phyloP scores from a whole-genome alignment of 2,113 vertebrate species.

The Columba livia region DNA sequence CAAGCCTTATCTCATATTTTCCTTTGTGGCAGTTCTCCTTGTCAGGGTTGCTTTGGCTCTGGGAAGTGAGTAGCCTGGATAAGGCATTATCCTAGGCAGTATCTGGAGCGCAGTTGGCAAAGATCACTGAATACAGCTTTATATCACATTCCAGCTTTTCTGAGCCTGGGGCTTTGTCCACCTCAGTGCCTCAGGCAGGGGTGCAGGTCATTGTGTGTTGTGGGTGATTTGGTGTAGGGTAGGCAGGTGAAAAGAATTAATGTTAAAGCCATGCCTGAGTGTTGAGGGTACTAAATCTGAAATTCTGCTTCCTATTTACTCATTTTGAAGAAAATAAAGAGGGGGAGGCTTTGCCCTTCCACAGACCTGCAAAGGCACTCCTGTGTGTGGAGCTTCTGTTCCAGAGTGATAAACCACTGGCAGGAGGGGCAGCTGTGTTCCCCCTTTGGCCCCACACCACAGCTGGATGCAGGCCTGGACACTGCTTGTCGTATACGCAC shows the following conservation, averaged over 20 bases:
- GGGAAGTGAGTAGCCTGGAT: neutral
- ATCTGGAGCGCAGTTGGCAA: neutral
- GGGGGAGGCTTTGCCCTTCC: neutral
- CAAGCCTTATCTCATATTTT: neutral
- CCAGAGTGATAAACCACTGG: neutral
- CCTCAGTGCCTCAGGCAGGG: fast-evolving
- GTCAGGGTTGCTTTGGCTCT: neutral
- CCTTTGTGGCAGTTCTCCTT: neutral
- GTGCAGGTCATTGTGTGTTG: neutral
- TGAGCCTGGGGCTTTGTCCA: neutral
- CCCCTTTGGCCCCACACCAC: neutral
- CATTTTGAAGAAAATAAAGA: neutral
- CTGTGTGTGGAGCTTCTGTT: neutral
- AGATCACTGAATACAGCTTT: neutral
- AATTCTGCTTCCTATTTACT: neutral
- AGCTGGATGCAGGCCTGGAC: neutral
- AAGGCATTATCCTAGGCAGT: neutral
- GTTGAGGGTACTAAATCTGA: neutral
- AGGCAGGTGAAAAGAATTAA: neutral
- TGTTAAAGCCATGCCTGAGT: neutral
- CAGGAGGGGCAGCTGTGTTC: neutral
- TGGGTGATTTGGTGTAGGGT: neutral
- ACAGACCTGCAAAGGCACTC: neutral
- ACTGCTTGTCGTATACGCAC: neutral
- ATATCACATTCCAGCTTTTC: neutral